These are phyloP conservation scores for Amphipoea lucens DNA, from an alignment of 2,888 invertebrate genomes.

Conservation along the genomic window DNA sequence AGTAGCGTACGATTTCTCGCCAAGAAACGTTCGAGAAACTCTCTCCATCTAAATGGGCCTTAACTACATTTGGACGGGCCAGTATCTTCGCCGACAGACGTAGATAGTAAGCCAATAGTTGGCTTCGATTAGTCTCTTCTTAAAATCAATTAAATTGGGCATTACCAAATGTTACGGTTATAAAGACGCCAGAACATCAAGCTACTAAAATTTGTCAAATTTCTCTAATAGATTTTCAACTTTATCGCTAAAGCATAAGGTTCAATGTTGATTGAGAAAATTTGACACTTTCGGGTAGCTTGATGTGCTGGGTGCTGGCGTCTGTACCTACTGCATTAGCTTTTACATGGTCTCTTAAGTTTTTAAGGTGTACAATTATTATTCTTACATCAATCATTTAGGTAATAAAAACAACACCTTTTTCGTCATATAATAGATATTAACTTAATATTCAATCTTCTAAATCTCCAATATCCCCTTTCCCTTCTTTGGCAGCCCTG, in stretches of 20 bases:
- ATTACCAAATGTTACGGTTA: no score
- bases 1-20: no score
- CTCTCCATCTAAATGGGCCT: no score
- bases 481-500: constrained; percentile 43
- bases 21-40: no score
- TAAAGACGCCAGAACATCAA: no score
- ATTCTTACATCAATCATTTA: background rate
- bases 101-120: background rate
- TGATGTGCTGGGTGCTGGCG: no score
- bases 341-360: background rate
- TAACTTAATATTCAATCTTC: background rate
- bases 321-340: no score
- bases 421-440: background rate
- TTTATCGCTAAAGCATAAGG: no score
- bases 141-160: background rate
- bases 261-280: no score
- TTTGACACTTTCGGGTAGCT: no score
- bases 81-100: background rate
- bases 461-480: background rate
- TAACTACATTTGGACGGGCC: background rate
- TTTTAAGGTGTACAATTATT: background rate
- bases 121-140: background rate
- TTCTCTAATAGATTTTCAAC: no score
- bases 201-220: no score
- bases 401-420: background rate